Base-by-base conservation (phyloP, 1,140 invertebrate genomes). In the Ceratosolen fusciceps region DNA sequence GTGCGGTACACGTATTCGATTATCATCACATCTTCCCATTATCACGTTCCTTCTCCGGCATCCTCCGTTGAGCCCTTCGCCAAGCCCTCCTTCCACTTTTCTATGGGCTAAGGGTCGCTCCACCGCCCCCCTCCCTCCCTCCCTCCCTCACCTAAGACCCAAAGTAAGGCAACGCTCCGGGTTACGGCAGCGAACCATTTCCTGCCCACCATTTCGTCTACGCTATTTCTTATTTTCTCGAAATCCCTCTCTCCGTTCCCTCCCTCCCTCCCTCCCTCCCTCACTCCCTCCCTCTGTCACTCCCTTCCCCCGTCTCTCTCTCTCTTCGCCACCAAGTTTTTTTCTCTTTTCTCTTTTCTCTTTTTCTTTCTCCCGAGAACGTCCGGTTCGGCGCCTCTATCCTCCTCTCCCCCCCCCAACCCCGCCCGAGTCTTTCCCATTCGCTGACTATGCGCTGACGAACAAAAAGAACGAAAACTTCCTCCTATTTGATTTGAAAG, bases 401-500 rank as follows among this genome's bases (percentile, higher is more conserved):
- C 80, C 70, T 79, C 58, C 70, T 26, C 34, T 10, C 31, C 70
- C 43, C 37, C 29, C 56, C 1, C 29, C 31, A 31, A 5, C 29
- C 1, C 31, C 60, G 54, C 52, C 24, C n/a, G n/a, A n/a, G 10
- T 21, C 29, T 34, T 19, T 4, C 39, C 52, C 52, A 4, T 19
- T 54, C 52, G 52, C 52, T n/a, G n/a, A n/a, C n/a, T n/a, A n/a
- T n/a, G 52, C 16, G 4, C 14, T 16, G n/a, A 49, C 60, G n/a
- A 58, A 67, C 75, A 71, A 75, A 80, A 80, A 79, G 37, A 47
- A 52, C 9, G 5, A 52, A 47, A 71, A 80, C 65, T 68, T 70
- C 37, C 43, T 76, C 73, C 49, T 67, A 79, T 79, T 79, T 79
- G 77, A 80, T 80, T 75, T 52, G 54, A 75, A 74, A 79, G 60